A percentile compares a stretch with the other conserved stretches of the same genome.
Evolutionary conservation across 1,140 invertebrate genomes (phyloP).

Genomic region (Tribolium castaneum): DNA sequence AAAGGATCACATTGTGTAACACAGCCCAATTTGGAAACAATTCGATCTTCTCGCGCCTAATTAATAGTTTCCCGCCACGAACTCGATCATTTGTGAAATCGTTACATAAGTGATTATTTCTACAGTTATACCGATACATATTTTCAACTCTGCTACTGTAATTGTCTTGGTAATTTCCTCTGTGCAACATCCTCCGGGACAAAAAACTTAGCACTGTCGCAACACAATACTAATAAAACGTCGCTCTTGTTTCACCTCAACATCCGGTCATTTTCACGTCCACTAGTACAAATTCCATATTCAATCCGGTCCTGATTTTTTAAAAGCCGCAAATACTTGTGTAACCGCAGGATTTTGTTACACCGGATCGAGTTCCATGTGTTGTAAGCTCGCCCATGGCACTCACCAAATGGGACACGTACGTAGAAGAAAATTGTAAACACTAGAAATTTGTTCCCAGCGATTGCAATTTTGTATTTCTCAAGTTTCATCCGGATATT

Average conservation of each 20-base stretch:
- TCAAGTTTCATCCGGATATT: slow-evolving; percentile 3
- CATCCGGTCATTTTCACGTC: slow-evolving; percentile 22
- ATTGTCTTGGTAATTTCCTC: slow-evolving; percentile 24
- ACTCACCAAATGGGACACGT: neutral
- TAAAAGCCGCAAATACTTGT: slow-evolving; percentile 21
- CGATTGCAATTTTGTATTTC: neutral
- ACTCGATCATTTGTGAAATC: neutral
- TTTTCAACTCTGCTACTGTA: neutral
- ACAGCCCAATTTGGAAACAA: neutral
- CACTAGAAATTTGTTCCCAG: neutral
- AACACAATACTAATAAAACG: slow-evolving; percentile 32
- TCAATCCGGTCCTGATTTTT: neutral
- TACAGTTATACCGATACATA: neutral
- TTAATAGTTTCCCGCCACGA: neutral
- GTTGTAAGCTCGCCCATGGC: slow-evolving; percentile 4
- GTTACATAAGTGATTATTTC: neutral
- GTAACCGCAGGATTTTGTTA: slow-evolving; percentile 27
- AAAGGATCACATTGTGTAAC: neutral
- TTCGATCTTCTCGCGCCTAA: neutral
- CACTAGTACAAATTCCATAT: slow-evolving; percentile 4
- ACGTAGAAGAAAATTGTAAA: neutral
- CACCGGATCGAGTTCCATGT: slow-evolving; percentile 7
- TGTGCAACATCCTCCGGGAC: slow-evolving; percentile 24
- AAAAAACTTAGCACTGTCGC: neutral
- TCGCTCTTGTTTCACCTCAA: slow-evolving; percentile 24